Evolutionary conservation across 2,888 invertebrate genomes (phyloP).

Genomic region (Callyntrura guangdongensis): DNA sequence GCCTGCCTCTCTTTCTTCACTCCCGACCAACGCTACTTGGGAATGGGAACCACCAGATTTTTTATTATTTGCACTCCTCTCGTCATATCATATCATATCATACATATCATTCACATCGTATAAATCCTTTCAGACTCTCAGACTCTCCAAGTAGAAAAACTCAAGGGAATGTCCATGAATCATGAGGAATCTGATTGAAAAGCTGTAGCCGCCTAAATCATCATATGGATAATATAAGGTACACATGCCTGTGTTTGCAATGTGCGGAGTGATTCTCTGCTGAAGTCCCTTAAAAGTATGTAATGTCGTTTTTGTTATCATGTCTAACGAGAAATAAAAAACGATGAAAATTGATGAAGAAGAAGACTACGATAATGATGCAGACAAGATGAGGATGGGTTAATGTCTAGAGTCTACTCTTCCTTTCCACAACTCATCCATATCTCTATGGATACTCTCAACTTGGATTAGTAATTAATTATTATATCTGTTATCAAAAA

Average conservation of each 20-base stretch:
- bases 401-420: background rate
- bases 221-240: conserved; percentile 4
- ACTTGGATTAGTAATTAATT: too few species aligned
- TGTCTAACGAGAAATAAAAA: background rate
- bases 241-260: conserved; percentile 3
- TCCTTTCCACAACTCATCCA: too few species aligned
- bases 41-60: background rate
- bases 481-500: too few species aligned
- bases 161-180: background rate
- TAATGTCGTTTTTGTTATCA: background rate
- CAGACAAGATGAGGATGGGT: background rate
- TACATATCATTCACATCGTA: background rate
- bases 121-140: background rate
- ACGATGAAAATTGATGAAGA: conserved; percentile 2
- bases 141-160: background rate
- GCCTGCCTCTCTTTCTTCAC: background rate
- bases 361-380: background rate
- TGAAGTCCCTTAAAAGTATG: background rate
- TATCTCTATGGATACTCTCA: too few species aligned
- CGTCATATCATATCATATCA: background rate
- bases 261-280: background rate
- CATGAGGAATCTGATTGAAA: conserved; percentile 33
- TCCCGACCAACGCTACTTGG: background rate
- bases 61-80: background rate
- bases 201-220: background rate